phyloP scores from a whole-genome alignment of 2,797 vertebrate genomes.

The Nasua narica region DNA sequence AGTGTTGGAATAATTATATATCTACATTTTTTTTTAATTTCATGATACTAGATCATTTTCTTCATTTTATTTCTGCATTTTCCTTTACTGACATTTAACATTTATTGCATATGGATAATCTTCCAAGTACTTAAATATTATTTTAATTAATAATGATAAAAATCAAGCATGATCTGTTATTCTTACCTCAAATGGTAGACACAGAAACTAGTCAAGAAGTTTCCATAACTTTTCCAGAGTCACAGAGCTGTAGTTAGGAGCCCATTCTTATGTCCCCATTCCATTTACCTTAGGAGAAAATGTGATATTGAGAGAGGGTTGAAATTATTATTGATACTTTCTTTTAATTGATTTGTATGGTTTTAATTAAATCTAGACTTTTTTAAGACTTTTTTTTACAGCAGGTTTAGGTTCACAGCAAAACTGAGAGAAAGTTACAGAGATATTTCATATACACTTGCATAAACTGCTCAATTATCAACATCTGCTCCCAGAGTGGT shows the following conservation, averaged over 20 bases:
- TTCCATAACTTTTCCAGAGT: not conserved
- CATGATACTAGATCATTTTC: not conserved
- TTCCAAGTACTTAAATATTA: not conserved
- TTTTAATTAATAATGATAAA: conserved; percentile 9
- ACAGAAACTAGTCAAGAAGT: not conserved
- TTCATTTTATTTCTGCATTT: not conserved
- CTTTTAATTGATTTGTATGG: not conserved
- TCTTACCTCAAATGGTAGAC: not conserved
- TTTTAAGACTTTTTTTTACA: not conserved
- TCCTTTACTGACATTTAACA: not conserved
- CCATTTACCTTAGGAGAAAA: not conserved
- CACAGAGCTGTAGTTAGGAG: not conserved
- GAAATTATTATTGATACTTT: not conserved
- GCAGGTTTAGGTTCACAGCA: not conserved
- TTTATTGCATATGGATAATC: not conserved
- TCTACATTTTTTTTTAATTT: not conserved
- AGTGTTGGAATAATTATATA: not conserved
- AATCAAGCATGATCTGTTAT: not conserved
- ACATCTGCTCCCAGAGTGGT: not conserved
- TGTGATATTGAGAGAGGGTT: not conserved
- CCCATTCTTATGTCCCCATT: not conserved
- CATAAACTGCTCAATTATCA: not conserved
- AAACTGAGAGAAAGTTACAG: not conserved
- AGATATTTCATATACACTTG: not conserved
- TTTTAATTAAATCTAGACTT: not conserved